Base-by-base conservation (phyloP, 1,140 invertebrate species). In the Eupeodes corollae region DNA sequence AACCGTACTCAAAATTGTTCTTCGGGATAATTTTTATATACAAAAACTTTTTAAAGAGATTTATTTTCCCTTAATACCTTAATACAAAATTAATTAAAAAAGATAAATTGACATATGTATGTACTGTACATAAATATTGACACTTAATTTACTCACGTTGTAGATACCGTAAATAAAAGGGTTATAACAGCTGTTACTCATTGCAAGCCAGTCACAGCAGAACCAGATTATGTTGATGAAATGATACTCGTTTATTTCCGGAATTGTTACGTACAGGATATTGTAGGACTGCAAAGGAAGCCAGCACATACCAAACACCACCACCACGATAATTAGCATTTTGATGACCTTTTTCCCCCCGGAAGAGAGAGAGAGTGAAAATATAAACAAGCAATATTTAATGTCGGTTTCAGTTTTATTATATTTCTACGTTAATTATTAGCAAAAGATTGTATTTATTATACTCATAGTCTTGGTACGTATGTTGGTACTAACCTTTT, bases 151-250 rank as follows among this genome's bases (percentile, higher is more conserved):
- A 80, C 83, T 84, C 69, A 88, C 86, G 61, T 88, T 89, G 54
- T 86, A 86, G 51, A 89, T 83, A 12, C 84, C 85, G 58, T 89
- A 89, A 51, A 89, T 88, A 57, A 90, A 88, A 0, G 86, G 86
- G 68, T 90, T 90, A 61, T 84, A 86, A 56, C 85, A 88, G 40
- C 84, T 87, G 62, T 89, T 89, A 52, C 82, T 85, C 85, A 89
- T 89, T 1, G 87, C 86, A 50, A 90, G 65, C 84, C 85, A 89
- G 65, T 91, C 85, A 57, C 78, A 85, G 60, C 79, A 85, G 60
- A 91, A 88, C 73, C 77, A 86, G 42, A 86, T 75, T 9, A 85
- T 82, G 59, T 85, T 84, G 47, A 86, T 86, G 58, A 84, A 85
- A 49, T 73, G 70, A 62, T 84, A 86, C 79, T 79, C 73, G 58